phyloP scores from a whole-genome alignment of 2,113 vertebrate genomes.

The Myotis brandtii region DNA sequence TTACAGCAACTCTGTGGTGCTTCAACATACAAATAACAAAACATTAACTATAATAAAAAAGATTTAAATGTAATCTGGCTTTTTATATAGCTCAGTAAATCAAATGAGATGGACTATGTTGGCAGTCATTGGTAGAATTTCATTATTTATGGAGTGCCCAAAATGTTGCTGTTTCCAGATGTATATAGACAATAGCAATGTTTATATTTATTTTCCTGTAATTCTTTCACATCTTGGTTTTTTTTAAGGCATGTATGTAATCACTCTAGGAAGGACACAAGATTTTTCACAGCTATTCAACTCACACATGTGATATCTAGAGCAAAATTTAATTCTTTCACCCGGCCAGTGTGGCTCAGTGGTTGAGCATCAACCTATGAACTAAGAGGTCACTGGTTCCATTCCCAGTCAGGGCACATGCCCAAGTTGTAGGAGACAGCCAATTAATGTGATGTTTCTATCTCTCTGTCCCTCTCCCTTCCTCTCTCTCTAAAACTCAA shows the following conservation, averaged over 20 bases:
- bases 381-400: no score
- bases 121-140: not conserved
- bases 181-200: not conserved
- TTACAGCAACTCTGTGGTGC: not conserved
- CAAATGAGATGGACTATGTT: not conserved
- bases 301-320: not conserved
- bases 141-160: not conserved
- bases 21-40: slow-evolving; percentile 59
- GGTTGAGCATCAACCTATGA: no score
- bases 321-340: not conserved
- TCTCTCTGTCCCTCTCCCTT: no score
- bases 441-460: no score
- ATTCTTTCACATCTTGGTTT: not conserved
- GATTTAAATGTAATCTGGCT: not conserved
- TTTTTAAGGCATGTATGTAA: not conserved
- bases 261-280: not conserved
- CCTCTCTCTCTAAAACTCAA: no score
- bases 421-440: no score
- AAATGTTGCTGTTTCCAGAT: not conserved
- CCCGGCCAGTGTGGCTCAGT: no score
- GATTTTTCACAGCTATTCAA: not conserved
- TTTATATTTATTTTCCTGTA: not conserved
- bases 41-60: slow-evolving; percentile 21
- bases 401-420: no score
- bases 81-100: slow-evolving; percentile 32